phyloP scores from a whole-genome alignment of 2,113 vertebrate genomes.

The Felis chaus region DNA sequence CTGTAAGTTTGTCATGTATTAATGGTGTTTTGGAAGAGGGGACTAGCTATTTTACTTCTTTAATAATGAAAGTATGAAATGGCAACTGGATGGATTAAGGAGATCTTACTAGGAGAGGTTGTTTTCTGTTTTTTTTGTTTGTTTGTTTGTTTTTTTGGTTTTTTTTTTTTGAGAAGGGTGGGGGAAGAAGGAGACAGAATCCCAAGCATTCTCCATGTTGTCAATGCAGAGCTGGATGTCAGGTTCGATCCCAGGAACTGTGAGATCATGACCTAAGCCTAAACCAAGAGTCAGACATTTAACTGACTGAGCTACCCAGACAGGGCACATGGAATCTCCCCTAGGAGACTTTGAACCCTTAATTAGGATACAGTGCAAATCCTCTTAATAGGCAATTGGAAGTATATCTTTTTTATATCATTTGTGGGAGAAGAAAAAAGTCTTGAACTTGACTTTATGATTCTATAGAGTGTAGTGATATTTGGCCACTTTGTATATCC shows the following conservation, averaged over 20 bases:
- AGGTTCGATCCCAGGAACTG: too few species aligned
- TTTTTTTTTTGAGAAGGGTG: too few species aligned
- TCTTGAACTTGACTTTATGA: not conserved
- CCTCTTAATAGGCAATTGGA: not conserved
- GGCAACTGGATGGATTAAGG: not conserved
- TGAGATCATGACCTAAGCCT: too few species aligned
- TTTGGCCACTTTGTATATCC: not conserved
- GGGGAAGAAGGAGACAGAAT: too few species aligned
- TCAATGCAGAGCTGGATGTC: too few species aligned
- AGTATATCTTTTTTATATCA: not conserved
- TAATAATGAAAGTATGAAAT: conserved; percentile 3
- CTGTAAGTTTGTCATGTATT: not conserved
- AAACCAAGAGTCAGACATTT: too few species aligned
- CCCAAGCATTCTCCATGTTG: too few species aligned
- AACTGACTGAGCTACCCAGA: too few species aligned
- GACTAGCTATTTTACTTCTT: not conserved
- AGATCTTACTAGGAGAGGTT: not conserved
- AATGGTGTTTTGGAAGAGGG: not conserved
- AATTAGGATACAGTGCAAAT: not conserved
- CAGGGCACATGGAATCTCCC: too few species aligned
- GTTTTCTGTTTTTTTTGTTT: too few species aligned
- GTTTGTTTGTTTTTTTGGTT: too few species aligned
- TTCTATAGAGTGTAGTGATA: not conserved
- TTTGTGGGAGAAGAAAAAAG: not conserved
- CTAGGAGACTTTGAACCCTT: not conserved